Conservation (phyloP, 1,140 invertebrate genomes). For the Matsumurasca onukii region DNA sequence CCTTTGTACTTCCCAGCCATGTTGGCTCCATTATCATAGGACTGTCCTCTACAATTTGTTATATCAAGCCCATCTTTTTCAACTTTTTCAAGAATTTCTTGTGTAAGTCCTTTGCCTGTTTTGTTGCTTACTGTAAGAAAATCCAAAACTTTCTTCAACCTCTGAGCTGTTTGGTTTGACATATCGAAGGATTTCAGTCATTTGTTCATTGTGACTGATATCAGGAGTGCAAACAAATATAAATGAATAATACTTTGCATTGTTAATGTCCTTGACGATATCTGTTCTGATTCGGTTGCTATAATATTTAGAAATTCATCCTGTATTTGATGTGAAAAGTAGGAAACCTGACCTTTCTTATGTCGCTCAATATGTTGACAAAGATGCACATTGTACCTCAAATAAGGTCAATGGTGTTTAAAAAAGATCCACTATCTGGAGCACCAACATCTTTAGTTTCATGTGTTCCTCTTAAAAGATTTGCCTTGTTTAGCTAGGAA, state of each 20-base stretch:
- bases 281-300: not conserved
- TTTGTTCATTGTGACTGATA: constrained; percentile 34
- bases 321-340: not conserved
- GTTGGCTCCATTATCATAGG: constrained; percentile 44
- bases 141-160: constrained; percentile 35
- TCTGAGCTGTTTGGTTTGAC: constrained; percentile 19
- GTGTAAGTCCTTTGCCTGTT: constrained; percentile 25
- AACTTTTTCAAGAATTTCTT: constrained; percentile 36
- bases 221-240: constrained; percentile 34
- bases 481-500: no score
- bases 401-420: constrained; percentile 33
- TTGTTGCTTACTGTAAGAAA: constrained; percentile 34
- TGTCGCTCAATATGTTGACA: constrained; percentile 27
- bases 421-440: constrained; percentile 29
- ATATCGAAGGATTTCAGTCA: constrained; percentile 32
- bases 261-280: no score
- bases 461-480: constrained; percentile 27
- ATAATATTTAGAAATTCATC: constrained; percentile 14
- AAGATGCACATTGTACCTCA: constrained; percentile 32
- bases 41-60: constrained; percentile 41
- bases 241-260: not conserved
- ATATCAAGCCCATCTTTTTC: constrained; percentile 33
- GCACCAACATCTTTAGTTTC: constrained; percentile 28
- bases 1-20: constrained; percentile 43
- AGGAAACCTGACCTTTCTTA: constrained; percentile 13